A percentile compares a stretch with the other conserved stretches of the same genome.
Evolutionary conservation across 2,113 vertebrate genomes (phyloP).

Genomic region (Natator depressus): DNA sequence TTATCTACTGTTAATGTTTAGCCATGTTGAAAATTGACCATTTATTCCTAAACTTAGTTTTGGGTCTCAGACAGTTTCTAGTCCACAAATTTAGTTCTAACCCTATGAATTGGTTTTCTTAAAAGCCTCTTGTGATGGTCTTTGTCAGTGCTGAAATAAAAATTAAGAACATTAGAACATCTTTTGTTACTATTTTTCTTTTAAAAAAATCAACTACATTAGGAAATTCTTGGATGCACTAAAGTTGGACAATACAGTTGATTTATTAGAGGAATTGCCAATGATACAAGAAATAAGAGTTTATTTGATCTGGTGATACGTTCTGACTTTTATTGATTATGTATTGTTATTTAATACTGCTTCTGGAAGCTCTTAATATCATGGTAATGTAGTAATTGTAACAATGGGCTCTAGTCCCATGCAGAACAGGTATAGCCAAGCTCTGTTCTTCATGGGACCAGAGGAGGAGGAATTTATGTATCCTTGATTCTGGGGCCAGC

Average conservation of each 20-base stretch:
- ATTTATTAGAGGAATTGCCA: not conserved
- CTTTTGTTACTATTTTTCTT: slow-evolving; percentile 26
- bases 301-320: not conserved
- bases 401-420: not conserved
- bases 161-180: slow-evolving; percentile 6
- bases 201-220: not conserved
- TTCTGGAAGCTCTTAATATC: not conserved
- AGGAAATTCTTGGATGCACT: not conserved
- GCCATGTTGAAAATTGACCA: not conserved
- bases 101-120: slow-evolving; percentile 24
- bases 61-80: slow-evolving; percentile 17
- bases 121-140: slow-evolving; percentile 6
- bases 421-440: not conserved
- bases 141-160: slow-evolving; percentile 9
- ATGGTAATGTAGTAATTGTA: not conserved
- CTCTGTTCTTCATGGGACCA: not conserved
- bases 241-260: not conserved
- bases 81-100: slow-evolving; percentile 20
- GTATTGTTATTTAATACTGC: not conserved
- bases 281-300: not conserved
- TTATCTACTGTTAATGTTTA: not conserved
- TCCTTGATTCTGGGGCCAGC: not conserved
- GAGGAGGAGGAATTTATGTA: not conserved
- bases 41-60: not conserved
- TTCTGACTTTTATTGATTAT: not conserved